These are phyloP conservation scores for Parus major DNA, from an alignment of 2,113 vertebrate genomes.

Conservation along the genomic window DNA sequence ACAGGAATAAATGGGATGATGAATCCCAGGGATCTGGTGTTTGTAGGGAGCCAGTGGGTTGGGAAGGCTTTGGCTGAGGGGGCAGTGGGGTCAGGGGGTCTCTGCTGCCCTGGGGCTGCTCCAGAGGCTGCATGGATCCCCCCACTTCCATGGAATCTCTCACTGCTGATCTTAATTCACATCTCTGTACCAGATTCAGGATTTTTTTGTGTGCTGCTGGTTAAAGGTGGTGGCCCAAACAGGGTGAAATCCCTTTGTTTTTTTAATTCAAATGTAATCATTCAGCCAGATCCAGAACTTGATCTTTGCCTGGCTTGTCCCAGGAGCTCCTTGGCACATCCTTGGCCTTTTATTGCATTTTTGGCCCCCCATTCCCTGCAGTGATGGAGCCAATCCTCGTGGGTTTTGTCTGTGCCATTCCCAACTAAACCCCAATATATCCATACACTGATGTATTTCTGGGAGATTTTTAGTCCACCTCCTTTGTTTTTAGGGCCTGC, in stretches of 20 bases:
- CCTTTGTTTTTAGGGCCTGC: no score
- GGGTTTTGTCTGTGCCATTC: background rate
- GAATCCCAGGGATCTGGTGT: background rate
- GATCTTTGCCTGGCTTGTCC: background rate
- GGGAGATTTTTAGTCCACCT: background rate
- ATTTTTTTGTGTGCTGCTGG: background rate
- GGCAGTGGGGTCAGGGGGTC: background rate
- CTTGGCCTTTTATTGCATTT: background rate
- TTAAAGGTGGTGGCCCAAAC: background rate
- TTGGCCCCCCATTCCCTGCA: background rate
- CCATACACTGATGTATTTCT: background rate
- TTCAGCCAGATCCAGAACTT: background rate
- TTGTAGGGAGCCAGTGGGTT: background rate
- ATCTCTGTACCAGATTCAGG: background rate
- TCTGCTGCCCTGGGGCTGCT: background rate
- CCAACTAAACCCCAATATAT: background rate
- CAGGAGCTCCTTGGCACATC: background rate
- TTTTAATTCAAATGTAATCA: background rate
- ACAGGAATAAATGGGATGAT: background rate
- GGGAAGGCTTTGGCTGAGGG: background rate
- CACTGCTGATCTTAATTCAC: background rate
- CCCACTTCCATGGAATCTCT: background rate
- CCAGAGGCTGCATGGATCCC: rapidly evolving
- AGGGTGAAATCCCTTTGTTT: rapidly evolving
- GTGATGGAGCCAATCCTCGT: background rate